phyloP scores from a whole-genome alignment of 2,888 invertebrate species.

The Polia nebulosa region DNA sequence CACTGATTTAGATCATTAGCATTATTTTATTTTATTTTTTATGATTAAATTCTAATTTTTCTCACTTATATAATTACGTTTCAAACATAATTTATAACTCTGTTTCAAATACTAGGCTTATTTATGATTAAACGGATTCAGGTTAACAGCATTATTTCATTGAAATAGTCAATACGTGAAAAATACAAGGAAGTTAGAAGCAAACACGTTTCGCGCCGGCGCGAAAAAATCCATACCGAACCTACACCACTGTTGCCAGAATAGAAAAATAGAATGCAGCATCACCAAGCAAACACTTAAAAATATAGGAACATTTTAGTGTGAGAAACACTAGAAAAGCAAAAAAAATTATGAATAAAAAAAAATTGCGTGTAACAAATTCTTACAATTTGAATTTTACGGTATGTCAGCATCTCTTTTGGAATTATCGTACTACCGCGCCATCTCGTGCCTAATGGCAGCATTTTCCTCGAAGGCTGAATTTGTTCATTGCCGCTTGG shows the following conservation, averaged over 20 bases:
- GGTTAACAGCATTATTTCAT: constrained; percentile 44
- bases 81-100: constrained; percentile 34
- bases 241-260: constrained; percentile 50
- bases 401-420: neutral
- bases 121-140: constrained; percentile 21
- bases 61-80: constrained; percentile 52
- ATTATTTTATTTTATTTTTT: constrained; percentile 33
- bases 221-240: constrained; percentile 88
- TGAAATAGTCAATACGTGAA: constrained; percentile 33
- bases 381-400: neutral
- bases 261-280: constrained; percentile 34
- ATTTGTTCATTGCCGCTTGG: neutral
- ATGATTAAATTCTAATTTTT: constrained; percentile 27
- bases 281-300: neutral
- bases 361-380: neutral
- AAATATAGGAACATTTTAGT: neutral
- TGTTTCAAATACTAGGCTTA: constrained; percentile 9
- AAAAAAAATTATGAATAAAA: neutral
- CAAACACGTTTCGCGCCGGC: constrained; percentile 88
- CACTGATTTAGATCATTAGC: constrained; percentile 66
- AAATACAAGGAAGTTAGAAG: constrained; percentile 62
- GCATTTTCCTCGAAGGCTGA: no score
- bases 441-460: constrained; percentile 33
- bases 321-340: neutral
- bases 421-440: constrained; percentile 3